A percentile compares a stretch with the other conserved stretches of the same genome.
Conservation (phyloP, 2,797 vertebrate species). For the Acanthornis magna region DNA sequence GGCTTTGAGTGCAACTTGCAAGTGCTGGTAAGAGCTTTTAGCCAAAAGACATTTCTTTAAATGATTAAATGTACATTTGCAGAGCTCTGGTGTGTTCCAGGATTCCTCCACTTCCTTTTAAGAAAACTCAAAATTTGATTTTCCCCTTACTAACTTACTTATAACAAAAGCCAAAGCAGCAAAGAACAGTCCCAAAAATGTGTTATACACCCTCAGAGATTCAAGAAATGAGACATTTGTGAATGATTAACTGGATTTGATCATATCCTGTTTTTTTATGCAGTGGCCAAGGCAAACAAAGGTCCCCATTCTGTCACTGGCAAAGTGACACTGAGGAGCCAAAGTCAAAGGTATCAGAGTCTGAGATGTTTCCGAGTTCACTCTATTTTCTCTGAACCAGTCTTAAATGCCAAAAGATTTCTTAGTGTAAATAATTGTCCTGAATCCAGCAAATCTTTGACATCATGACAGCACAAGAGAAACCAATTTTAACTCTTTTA, state of each 20-base stretch:
- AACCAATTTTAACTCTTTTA: background rate
- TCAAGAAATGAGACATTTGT: constrained; percentile 62
- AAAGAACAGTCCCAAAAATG: constrained; percentile 60
- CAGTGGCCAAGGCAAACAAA: constrained; percentile 61
- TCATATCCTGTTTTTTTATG: constrained; percentile 62
- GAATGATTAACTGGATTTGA: constrained; percentile 63
- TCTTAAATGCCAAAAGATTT: background rate
- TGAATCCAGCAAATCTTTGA: constrained; percentile 20
- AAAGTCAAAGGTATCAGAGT: constrained; percentile 4
- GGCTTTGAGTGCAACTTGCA: constrained; percentile 24
- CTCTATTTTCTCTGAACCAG: background rate
- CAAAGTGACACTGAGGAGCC: constrained; percentile 8
- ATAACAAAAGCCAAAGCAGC: constrained; percentile 60
- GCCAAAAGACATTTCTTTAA: constrained; percentile 64
- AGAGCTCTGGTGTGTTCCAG: constrained; percentile 52
- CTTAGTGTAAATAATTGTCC: background rate
- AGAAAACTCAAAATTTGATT: constrained; percentile 57
- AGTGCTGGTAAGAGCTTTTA: constrained; percentile 12
- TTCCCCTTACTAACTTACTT: constrained; percentile 47
- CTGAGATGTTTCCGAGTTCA: background rate
- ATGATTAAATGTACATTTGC: constrained; percentile 63
- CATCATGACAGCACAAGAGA: background rate
- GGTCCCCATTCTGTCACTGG: constrained; percentile 38
- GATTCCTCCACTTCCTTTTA: constrained; percentile 61
- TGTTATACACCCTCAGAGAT: constrained; percentile 47